Percentiles rank a stretch among this genome's conserved stretches.
phyloP scores from a whole-genome alignment of 2,113 vertebrate species.

The Australoheros scitulus region DNA sequence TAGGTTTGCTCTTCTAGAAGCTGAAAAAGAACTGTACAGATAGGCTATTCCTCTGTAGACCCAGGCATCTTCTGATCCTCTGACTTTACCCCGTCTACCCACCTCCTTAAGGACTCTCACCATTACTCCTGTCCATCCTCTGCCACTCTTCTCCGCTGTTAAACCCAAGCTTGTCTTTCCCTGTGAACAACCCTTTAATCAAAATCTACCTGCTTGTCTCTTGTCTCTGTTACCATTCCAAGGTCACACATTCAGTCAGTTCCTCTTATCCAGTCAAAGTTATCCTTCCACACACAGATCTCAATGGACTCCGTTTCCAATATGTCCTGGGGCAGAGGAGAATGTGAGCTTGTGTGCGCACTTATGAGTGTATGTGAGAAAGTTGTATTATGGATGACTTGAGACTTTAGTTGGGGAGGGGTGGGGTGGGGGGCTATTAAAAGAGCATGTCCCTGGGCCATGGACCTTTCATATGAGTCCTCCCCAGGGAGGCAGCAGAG shows the following conservation, averaged over 20 bases:
- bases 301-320: slow-evolving; percentile 40
- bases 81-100: not conserved
- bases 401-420: slow-evolving; percentile 43
- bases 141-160: not conserved
- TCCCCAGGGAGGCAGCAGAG: slow-evolving; percentile 48
- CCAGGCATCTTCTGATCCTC: not conserved
- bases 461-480: slow-evolving; percentile 55
- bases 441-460: slow-evolving; percentile 67
- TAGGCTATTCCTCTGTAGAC: not conserved
- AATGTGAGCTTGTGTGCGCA: slow-evolving; percentile 1
- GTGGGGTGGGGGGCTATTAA: slow-evolving; percentile 61
- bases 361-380: slow-evolving; percentile 7
- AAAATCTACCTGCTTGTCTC: slow-evolving; percentile 44
- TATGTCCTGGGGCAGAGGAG: slow-evolving; percentile 52
- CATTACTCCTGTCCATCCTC: slow-evolving; percentile 10
- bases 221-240: slow-evolving; percentile 33
- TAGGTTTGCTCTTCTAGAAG: not conserved
- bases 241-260: slow-evolving; percentile 65
- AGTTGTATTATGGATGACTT: slow-evolving; percentile 72
- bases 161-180: slow-evolving; percentile 30
- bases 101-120: slow-evolving; percentile 7
- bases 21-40: not conserved
- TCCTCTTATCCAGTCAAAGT: slow-evolving; percentile 59
- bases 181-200: slow-evolving; percentile 51
- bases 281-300: slow-evolving; percentile 35